These are phyloP conservation scores for Pungitius pungitius DNA, from an alignment of 2,113 vertebrate species.

Conservation along the genomic window DNA sequence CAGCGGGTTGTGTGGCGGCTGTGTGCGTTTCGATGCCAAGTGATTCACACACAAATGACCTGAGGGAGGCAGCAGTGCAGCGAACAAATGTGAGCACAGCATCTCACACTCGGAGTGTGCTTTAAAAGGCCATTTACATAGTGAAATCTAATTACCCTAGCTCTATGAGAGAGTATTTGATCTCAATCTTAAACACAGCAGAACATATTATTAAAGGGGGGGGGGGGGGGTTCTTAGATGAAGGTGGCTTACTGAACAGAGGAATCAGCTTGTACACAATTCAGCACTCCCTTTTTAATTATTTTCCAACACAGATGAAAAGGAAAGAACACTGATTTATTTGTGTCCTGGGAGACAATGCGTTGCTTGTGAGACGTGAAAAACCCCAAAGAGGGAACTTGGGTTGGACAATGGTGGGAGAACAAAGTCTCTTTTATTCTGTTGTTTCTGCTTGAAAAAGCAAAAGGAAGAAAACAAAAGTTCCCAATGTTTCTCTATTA, in stretches of 20 bases:
- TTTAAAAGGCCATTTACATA: constrained; percentile 84
- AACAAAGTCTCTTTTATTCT: constrained; percentile 58
- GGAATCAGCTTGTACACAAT: constrained; percentile 80
- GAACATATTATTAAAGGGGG: constrained; percentile 80
- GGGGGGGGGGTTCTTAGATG: constrained; percentile 65
- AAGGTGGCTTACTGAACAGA: constrained; percentile 80
- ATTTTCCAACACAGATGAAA: constrained; percentile 74
- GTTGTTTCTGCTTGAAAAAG: constrained; percentile 34
- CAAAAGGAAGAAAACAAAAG: constrained; percentile 26
- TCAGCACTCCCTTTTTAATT: constrained; percentile 78
- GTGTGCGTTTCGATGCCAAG: constrained; percentile 57
- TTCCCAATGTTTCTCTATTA: constrained; percentile 35
- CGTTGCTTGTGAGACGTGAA: constrained; percentile 48
- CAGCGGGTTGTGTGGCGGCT: constrained; percentile 39
- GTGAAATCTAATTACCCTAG: constrained; percentile 83
- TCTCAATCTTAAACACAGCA: constrained; percentile 83
- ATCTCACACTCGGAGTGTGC: constrained; percentile 67
- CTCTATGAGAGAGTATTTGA: constrained; percentile 81
- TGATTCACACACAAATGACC: constrained; percentile 78
- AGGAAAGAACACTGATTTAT: constrained; percentile 76
- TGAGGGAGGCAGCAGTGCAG: constrained; percentile 86
- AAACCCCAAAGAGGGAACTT: constrained; percentile 52
- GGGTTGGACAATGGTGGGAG: constrained; percentile 62
- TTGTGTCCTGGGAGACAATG: constrained; percentile 72
- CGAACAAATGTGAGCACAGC: constrained; percentile 73